Conservation (phyloP, 2,888 invertebrate species). For the Trisateles emortualis region DNA sequence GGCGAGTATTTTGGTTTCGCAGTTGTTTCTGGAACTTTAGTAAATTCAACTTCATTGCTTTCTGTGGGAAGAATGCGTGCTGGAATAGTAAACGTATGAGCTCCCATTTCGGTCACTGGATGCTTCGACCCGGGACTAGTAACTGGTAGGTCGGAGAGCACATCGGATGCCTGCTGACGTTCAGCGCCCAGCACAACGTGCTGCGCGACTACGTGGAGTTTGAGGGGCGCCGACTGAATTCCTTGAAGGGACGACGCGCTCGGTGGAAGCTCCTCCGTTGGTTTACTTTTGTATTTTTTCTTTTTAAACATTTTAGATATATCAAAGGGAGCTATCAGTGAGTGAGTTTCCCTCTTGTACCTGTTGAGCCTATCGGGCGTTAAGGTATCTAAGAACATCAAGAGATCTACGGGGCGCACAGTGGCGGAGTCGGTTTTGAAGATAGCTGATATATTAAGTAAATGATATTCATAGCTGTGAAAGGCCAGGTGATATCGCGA, state of each 20-base stretch:
- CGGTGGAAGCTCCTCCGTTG: slow-evolving; percentile 38
- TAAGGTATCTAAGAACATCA: slow-evolving; percentile 15
- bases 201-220: too few species aligned
- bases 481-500: slow-evolving; percentile 3
- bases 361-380: slow-evolving; percentile 22
- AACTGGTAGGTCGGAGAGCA: not conserved
- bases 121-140: not conserved
- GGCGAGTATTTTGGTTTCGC: slow-evolving; percentile 29
- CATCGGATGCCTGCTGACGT: not conserved
- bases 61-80: slow-evolving; percentile 32
- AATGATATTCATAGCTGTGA: slow-evolving; percentile 15
- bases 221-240: not conserved
- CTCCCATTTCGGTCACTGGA: not conserved
- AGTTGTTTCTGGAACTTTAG: not conserved
- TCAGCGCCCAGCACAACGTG: not conserved
- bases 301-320: slow-evolving; percentile 69
- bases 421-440: slow-evolving; percentile 2
- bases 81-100: slow-evolving; percentile 24
- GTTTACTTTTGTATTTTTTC: slow-evolving; percentile 50
- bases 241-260: slow-evolving; percentile 57
- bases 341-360: slow-evolving; percentile 57
- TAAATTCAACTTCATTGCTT: not conserved
- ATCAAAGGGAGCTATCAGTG: slow-evolving; percentile 73
- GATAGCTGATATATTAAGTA: slow-evolving; percentile 22
- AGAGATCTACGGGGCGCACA: slow-evolving; percentile 3